Base-by-base conservation (phyloP, 2,113 vertebrate species). In the Blennius ocellaris region DNA sequence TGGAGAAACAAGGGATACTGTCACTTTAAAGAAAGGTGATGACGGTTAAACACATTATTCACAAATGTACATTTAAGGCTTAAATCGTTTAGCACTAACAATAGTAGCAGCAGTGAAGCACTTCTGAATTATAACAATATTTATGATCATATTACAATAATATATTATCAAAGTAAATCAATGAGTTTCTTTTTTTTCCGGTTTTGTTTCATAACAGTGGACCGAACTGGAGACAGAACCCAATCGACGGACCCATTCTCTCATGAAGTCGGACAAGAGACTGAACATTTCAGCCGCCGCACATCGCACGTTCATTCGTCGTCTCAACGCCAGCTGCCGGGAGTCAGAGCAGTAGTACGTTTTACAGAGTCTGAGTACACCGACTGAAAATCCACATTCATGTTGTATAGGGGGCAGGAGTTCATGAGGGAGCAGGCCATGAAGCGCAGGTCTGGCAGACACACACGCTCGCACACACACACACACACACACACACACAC, bases 51-150 rank as follows among this genome's bases (percentile, higher is more conserved):
- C 89, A 92, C 86, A 90, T 56, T 93, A 93, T 93, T 94, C 90
- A 94, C 93, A 94, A 92, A 93, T 93, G 81, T 92, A 93, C 93
- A 94, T 84, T 94, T 94, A 94, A 94, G 94, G 93, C 94, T 93
- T 94, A 93, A 91, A 91, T 92, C 86, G 89, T 94, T 93, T 91
- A 93, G 93, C 93, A 93, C 91, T 93, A 93, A 93, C 89, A 92
- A 93, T 85, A 89, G 87, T 92, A 94, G 94, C 94, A 94, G 94
- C 94, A 94, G 92, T 92, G 89, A 93, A 94, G 92, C 93, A 94
- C 93, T 94, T 94, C 92, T 92, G 92, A 94, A 91, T 92, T 82
- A 89, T 61, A 84, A 90, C 49, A 92, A 91, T 82, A 92, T 91
- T 84, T 84, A 90, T 81, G 85, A 90, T 84, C 81, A 88, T 88